These are phyloP conservation scores for Dinoponera quadriceps DNA, from an alignment of 1,140 invertebrate genomes.

Conservation along the genomic window DNA sequence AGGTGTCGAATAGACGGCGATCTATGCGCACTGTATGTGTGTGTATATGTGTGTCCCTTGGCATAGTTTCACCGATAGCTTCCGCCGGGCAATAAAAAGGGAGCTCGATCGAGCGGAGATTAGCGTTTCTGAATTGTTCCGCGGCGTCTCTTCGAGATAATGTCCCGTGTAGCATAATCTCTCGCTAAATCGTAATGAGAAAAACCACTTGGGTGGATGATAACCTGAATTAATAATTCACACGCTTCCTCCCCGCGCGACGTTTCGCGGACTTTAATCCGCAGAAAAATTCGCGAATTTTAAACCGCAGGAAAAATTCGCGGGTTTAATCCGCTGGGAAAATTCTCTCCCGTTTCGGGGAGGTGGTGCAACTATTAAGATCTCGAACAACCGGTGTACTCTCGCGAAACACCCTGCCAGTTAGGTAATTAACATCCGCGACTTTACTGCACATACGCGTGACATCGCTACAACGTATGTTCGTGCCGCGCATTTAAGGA, in stretches of 20 bases:
- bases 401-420: background rate
- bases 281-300: too few relatives aligned
- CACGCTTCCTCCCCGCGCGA: too few relatives aligned
- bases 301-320: too few relatives aligned
- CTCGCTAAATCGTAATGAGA: too few relatives aligned
- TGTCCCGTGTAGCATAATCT: background rate
- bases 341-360: too few relatives aligned
- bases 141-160: background rate
- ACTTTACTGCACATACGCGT: conserved; percentile 1
- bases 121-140: background rate
- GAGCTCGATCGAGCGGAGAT: background rate
- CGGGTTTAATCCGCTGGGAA: too few relatives aligned
- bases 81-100: conserved; percentile 28
- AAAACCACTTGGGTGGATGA: too few relatives aligned
- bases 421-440: background rate
- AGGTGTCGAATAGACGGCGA: conserved; percentile 55
- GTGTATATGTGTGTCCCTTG: background rate
- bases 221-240: too few relatives aligned
- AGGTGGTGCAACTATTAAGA: background rate
- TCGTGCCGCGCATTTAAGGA: conserved; percentile 12
- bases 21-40: too few relatives aligned
- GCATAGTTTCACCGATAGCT: conserved; percentile 44
- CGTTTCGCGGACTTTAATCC: too few relatives aligned
- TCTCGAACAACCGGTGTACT: background rate
- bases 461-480: background rate